These are phyloP conservation scores for Osmoderma eremita DNA, from an alignment of 2,888 invertebrate species.

Conservation along the genomic window DNA sequence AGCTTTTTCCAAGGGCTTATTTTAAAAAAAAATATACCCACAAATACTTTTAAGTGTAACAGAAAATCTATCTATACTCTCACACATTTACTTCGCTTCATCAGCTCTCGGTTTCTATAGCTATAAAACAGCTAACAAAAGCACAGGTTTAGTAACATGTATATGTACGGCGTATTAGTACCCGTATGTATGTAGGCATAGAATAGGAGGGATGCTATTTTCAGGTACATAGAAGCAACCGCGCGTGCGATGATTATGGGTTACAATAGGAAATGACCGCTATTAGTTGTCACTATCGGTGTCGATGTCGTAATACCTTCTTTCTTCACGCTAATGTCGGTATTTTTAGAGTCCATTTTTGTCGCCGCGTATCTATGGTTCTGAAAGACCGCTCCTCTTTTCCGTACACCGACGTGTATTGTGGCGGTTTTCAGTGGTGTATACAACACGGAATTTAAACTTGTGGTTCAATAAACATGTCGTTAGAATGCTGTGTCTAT, in stretches of 20 bases:
- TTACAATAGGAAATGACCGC: conserved; percentile 42
- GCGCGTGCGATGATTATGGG: conserved; percentile 49
- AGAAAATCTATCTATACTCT: neutral
- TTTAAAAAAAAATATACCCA: neutral
- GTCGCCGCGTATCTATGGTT: conserved; percentile 47
- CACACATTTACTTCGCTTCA: conserved; percentile 49
- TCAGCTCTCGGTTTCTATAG: conserved; percentile 46
- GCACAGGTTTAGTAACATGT: conserved; percentile 47
- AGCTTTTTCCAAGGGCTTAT: too few relatives aligned
- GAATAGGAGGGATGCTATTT: conserved; percentile 44
- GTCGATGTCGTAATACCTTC: conserved; percentile 45
- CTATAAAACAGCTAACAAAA: conserved; percentile 49
- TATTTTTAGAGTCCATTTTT: conserved; percentile 48
- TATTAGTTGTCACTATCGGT: conserved; percentile 47
- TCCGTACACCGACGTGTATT: conserved; percentile 43
- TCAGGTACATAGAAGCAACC: conserved; percentile 48
- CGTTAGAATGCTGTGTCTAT: conserved; percentile 35
- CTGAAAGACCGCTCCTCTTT: conserved; percentile 46
- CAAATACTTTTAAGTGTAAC: neutral
- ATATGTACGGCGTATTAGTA: neutral
- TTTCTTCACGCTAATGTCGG: conserved; percentile 47
- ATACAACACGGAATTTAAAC: conserved; percentile 47
- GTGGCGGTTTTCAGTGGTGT: conserved; percentile 43
- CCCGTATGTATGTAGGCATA: too few relatives aligned
- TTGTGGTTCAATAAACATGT: conserved; percentile 49